Evolutionary conservation across 2,888 invertebrate genomes (phyloP), one percentile per base, ranked within the genome.

Genomic region (Salticus scenicus): DNA sequence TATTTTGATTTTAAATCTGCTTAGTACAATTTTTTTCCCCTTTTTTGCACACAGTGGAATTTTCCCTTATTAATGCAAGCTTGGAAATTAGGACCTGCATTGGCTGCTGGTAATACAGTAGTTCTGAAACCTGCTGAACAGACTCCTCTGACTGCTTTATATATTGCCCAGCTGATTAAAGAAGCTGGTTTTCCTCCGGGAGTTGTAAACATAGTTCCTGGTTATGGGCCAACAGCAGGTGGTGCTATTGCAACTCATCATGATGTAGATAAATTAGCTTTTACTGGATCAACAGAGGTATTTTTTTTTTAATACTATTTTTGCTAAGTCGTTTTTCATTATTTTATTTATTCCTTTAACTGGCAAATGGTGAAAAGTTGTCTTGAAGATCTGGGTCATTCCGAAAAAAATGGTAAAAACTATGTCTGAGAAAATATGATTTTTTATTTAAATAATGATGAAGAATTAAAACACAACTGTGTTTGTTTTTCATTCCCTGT

Each of bases 101-200:
- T 93, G 47, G 91, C 93, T 30, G 90, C 90, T 87, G 92, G 92
- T 87, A 94, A 97, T 91, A 95, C 96, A 0, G 93, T 97, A 12
- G 94, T 98, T 28, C 93, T 98, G 90, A 98, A 98, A 91, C 96
- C 98, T 0, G 98, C 98, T 0, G 98, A 98, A 91, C 98, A 98
- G 92, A 98, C 98, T 0, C 96, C 97, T 0, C 93, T 98, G 80
- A 96, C 97, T 0, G 97, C 98, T 0, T 92, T 98, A 0, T 96
- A 97, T 90, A 91, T 97, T 1, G 98, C 97, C 0, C 94, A 96
- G 89, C 92, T 99, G 76, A 92, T 93, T 70, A 96, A 95, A 91
- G 96, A 98, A 92, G 98, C 97, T 10, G 98, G 98, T 0, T 96
- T 98, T 91, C 98, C 98, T 0, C 93, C 94, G 31, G 98, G 98